A percentile compares a stretch with the other conserved stretches of the same genome.
phyloP scores from a whole-genome alignment of 2,888 invertebrate genomes.

The Nowickia ferox region DNA sequence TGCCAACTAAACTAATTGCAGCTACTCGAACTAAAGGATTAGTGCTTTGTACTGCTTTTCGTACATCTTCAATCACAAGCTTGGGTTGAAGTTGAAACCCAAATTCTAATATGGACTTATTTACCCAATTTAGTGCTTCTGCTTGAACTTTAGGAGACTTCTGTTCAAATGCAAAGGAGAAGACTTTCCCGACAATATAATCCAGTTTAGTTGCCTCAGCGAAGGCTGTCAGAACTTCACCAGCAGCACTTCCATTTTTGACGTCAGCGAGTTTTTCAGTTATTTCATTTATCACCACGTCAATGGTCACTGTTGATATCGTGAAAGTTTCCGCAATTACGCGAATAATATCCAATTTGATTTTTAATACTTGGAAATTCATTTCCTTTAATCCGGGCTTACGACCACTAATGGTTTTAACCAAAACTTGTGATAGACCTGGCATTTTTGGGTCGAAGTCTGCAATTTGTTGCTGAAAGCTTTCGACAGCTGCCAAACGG shows the following conservation, averaged over 20 bases:
- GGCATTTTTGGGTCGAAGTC: conserved; percentile 86
- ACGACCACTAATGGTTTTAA: conserved; percentile 88
- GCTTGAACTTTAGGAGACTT: conserved; percentile 96
- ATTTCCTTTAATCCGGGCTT: conserved; percentile 95
- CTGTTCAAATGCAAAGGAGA: conserved; percentile 91
- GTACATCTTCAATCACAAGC: conserved; percentile 89
- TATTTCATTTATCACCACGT: conserved; percentile 90
- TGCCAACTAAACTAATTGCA: conserved; percentile 86
- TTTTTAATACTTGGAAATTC: conserved; percentile 95
- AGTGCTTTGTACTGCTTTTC: conserved; percentile 92
- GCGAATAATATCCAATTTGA: conserved; percentile 91
- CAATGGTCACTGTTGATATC: conserved; percentile 89
- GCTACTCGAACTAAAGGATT: conserved; percentile 93
- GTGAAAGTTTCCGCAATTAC: conserved; percentile 90
- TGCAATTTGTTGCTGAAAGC: conserved; percentile 86
- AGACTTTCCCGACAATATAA: conserved; percentile 88
- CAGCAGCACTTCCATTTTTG: conserved; percentile 89
- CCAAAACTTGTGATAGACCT: conserved; percentile 88
- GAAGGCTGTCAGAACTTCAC: conserved; percentile 87
- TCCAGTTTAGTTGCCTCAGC: conserved; percentile 91
- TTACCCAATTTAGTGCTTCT: conserved; percentile 92
- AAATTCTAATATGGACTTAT: conserved; percentile 91
- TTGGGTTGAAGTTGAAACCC: conserved; percentile 91
- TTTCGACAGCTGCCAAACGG: conserved; percentile 90
- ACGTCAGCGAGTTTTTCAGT: conserved; percentile 93